phyloP scores from a whole-genome alignment of 2,797 vertebrate species.

The Avahi laniger region DNA sequence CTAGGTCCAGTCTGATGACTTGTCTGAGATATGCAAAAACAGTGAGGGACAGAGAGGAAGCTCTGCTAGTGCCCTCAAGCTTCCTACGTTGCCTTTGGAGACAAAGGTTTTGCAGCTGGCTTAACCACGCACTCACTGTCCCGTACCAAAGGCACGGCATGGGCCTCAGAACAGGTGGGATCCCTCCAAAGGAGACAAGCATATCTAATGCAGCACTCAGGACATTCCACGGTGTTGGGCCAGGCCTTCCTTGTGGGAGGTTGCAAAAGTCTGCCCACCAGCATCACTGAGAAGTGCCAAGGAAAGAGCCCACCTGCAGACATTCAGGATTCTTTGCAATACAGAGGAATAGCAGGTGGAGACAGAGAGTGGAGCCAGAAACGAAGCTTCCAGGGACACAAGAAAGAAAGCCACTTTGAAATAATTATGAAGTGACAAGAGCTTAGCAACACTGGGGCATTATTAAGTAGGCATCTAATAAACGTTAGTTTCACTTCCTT shows the following conservation, averaged over 20 bases:
- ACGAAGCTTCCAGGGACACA: background rate
- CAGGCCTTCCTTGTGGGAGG: background rate
- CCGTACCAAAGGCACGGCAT: background rate
- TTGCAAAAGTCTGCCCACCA: background rate
- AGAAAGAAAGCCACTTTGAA: background rate
- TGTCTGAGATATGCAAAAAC: background rate
- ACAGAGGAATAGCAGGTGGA: background rate
- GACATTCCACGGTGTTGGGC: background rate
- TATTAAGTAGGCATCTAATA: background rate
- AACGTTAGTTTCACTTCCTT: background rate
- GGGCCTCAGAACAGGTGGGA: background rate
- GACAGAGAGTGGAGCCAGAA: background rate
- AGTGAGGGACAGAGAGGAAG: background rate
- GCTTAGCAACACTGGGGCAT: background rate
- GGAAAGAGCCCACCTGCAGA: background rate
- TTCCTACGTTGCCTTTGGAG: conserved; percentile 29
- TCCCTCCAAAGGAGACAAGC: rapidly evolving
- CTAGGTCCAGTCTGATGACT: background rate
- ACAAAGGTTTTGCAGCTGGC: background rate
- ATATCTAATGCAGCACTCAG: background rate
- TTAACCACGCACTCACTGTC: background rate
- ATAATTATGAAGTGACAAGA: background rate
- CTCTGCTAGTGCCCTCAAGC: background rate
- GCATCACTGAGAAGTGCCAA: background rate
- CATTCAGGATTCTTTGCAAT: background rate